phyloP scores from a whole-genome alignment of 2,888 invertebrate species.

The Cacoxenus indagator region DNA sequence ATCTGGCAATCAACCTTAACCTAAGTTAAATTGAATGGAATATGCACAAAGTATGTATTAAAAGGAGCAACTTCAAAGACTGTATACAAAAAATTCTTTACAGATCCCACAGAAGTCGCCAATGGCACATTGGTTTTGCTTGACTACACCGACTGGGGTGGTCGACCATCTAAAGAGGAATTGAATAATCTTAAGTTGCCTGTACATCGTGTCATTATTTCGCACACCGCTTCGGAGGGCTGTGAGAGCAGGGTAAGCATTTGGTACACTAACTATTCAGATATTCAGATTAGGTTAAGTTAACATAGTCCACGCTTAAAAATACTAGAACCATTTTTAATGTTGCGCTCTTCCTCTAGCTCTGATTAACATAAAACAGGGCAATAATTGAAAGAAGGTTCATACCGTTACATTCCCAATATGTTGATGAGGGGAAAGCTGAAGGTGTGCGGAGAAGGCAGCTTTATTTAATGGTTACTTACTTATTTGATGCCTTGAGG shows the following conservation, averaged over 20 bases:
- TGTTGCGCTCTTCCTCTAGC: too few relatives aligned
- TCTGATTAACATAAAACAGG: too few relatives aligned
- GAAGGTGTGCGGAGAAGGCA: too few relatives aligned
- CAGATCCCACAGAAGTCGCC: conserved; percentile 27
- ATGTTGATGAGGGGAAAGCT: too few relatives aligned
- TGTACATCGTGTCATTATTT: conserved; percentile 74
- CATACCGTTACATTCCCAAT: too few relatives aligned
- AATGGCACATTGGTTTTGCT: conserved; percentile 72
- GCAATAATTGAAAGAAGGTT: too few relatives aligned
- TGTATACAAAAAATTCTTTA: not conserved
- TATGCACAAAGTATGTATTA: conserved; percentile 36
- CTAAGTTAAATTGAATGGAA: conserved; percentile 65
- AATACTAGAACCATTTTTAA: too few relatives aligned
- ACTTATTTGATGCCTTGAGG: too few relatives aligned
- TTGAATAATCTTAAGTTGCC: conserved; percentile 72
- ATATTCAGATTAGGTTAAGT: too few relatives aligned
- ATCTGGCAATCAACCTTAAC: conserved; percentile 29
- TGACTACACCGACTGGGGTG: conserved; percentile 77
- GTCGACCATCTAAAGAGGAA: conserved; percentile 73
- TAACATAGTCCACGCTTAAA: too few relatives aligned
- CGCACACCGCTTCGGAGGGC: conserved; percentile 77
- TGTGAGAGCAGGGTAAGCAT: conserved; percentile 73
- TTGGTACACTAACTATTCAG: too few relatives aligned
- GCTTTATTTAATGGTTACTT: too few relatives aligned
- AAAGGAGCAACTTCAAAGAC: not conserved